A percentile compares a stretch with the other conserved stretches of the same genome.
Conservation (phyloP, 2,113 vertebrate species). For the Hassar affinis region DNA sequence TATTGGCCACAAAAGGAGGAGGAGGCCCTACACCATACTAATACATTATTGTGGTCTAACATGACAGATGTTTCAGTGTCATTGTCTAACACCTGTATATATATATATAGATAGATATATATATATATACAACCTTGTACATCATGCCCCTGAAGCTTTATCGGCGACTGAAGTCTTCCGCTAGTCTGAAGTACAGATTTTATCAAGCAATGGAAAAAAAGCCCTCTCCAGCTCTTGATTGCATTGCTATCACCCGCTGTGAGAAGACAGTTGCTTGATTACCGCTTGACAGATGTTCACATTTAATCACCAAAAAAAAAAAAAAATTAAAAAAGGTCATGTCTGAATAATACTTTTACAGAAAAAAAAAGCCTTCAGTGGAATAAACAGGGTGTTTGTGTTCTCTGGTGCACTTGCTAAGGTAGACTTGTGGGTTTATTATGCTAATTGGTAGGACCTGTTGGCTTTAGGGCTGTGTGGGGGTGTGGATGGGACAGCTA, state of each 20-base stretch:
- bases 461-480: neutral
- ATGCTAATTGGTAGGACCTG: neutral
- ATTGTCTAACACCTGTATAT: too few species aligned
- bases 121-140: neutral
- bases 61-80: too few species aligned
- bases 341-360: neutral
- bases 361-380: neutral
- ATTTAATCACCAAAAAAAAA: conserved; percentile 17
- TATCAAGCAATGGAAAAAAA: conserved; percentile 10
- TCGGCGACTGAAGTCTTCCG: neutral
- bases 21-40: too few species aligned
- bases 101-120: too few species aligned
- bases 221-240: conserved; percentile 5
- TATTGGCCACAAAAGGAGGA: too few species aligned
- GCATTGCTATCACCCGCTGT: conserved; percentile 12
- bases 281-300: conserved; percentile 24
- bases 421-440: neutral
- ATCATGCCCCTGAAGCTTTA: neutral
- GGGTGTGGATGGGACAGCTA: neutral
- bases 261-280: conserved; percentile 23
- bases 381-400: neutral
- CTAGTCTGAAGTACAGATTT: conserved; percentile 20
- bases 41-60: too few species aligned
- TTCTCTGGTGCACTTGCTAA: neutral
- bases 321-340: too few species aligned